Percentiles rank a stretch among this genome's conserved stretches.
phyloP scores from a whole-genome alignment of 1,140 invertebrate species.

The Tetramorium alpestre region DNA sequence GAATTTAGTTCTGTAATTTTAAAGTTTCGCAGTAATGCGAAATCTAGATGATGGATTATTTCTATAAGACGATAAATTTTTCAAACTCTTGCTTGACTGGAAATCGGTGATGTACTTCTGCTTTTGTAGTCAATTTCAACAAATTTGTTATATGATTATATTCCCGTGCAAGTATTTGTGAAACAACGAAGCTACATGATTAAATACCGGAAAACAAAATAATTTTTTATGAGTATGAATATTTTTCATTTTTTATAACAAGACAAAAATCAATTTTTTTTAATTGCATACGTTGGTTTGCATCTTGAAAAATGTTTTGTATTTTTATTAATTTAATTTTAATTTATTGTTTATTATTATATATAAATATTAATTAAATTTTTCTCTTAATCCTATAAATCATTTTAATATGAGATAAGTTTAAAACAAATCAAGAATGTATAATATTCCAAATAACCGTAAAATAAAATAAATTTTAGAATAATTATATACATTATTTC shows the following conservation, averaged over 20 bases:
- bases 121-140: neutral
- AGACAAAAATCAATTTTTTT: neutral
- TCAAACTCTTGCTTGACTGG: neutral
- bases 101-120: neutral
- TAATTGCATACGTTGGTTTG: neutral
- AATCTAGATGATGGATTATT: neutral
- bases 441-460: neutral
- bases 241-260: neutral
- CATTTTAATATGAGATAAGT: neutral
- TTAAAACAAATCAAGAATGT: neutral
- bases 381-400: neutral
- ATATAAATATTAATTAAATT: neutral
- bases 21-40: slow-evolving; percentile 24
- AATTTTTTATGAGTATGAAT: neutral
- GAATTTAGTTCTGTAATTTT: neutral
- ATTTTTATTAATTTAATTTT: neutral
- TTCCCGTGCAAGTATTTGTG: neutral
- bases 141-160: neutral
- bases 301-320: neutral
- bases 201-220: no score
- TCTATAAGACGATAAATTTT: slow-evolving; percentile 1
- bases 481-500: neutral
- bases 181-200: neutral
- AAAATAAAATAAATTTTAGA: neutral
- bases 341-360: neutral